Percentiles rank a stretch among this genome's conserved stretches.
phyloP scores from a whole-genome alignment of 2,888 invertebrate genomes.

The Rotaria socialis region DNA sequence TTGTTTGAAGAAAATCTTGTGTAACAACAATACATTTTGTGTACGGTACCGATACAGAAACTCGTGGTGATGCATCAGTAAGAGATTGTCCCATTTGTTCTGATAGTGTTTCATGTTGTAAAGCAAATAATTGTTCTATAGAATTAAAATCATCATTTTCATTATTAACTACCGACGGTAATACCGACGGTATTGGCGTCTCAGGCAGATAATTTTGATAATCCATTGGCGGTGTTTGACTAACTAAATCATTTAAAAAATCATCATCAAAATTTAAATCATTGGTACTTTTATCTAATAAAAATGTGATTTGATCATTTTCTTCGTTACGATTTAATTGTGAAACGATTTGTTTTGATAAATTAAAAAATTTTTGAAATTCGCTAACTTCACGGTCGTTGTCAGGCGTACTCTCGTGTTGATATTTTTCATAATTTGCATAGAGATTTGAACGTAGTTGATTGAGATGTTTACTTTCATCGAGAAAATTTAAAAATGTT shows the following conservation, averaged over 20 bases:
- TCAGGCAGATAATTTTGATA: background rate
- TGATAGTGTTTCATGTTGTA: background rate
- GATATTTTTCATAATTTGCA: background rate
- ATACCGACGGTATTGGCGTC: background rate
- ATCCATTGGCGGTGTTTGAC: conserved; percentile 2
- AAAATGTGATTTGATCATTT: background rate
- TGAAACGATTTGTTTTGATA: background rate
- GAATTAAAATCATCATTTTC: background rate
- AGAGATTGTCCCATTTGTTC: background rate
- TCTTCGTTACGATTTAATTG: background rate
- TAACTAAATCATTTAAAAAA: background rate
- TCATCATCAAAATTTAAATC: background rate
- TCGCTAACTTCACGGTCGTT: background rate
- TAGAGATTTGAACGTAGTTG: background rate
- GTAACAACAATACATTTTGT: conserved; percentile 25
- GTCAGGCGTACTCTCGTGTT: background rate
- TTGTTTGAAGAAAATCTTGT: conserved; percentile 25
- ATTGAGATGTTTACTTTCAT: background rate
- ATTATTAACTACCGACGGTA: background rate
- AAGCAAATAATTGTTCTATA: background rate
- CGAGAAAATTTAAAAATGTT: conserved; percentile 26
- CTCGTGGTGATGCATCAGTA: background rate
- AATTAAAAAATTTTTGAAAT: conserved; percentile 32
- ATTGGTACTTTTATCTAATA: background rate
- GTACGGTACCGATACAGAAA: background rate